A percentile compares a stretch with the other conserved stretches of the same genome.
phyloP scores from a whole-genome alignment of 2,888 invertebrate species.

The Conus canariensis region DNA sequence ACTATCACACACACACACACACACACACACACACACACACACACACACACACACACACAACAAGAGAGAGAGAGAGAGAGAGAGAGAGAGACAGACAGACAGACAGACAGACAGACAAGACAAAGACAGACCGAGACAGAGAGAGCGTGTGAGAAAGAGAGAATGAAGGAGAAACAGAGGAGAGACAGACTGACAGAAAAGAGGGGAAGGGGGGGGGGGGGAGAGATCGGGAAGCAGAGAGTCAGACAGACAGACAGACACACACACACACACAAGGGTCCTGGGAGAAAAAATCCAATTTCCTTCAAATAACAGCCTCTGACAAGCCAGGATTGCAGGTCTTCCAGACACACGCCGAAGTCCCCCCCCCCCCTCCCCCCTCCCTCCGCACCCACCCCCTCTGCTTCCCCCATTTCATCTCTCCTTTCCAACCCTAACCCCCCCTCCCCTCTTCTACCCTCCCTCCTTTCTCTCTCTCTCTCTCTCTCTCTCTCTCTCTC shows the following conservation, averaged over 20 bases:
- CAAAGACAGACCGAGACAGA: background rate
- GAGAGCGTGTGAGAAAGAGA: background rate
- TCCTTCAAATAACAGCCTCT: constrained; percentile 22
- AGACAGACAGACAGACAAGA: background rate
- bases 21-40: too few species aligned
- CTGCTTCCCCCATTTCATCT: background rate
- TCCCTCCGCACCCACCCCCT: background rate
- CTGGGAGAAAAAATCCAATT: background rate
- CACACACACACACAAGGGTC: background rate
- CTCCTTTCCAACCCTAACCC: background rate
- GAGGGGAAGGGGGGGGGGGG: background rate
- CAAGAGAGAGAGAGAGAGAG: too few species aligned
- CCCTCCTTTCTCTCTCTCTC: background rate
- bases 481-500: background rate
- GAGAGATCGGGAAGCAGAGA: background rate
- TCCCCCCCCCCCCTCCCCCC: background rate
- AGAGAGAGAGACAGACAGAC: background rate
- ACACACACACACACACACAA: too few species aligned
- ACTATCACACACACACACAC: too few species aligned
- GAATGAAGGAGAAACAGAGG: background rate
- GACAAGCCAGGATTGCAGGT: background rate
- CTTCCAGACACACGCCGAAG: background rate
- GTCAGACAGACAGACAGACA: background rate
- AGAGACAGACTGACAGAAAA: background rate
- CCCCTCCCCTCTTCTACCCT: background rate